Conservation (phyloP, 1,140 invertebrate genomes). For the Schmidtea mediterranea region DNA sequence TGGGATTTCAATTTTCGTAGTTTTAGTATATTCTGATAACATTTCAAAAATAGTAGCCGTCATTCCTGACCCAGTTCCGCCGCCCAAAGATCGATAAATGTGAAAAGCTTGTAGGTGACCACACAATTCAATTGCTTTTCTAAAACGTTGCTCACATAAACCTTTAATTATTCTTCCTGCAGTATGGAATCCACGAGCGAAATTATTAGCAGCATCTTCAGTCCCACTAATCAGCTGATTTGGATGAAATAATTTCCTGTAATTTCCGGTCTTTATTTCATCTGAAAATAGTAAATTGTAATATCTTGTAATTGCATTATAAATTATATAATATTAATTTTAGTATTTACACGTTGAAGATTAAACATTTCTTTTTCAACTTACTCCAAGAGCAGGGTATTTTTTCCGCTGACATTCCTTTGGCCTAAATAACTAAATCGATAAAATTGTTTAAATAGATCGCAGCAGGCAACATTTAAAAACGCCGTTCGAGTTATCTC, state of each 20-base stretch:
- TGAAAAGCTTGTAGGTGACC: slow-evolving; percentile 15
- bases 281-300: slow-evolving; percentile 18
- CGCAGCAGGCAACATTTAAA: slow-evolving; percentile 24
- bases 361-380: too few relatives aligned
- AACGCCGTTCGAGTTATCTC: slow-evolving; percentile 22
- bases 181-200: slow-evolving; percentile 34
- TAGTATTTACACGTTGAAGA: too few relatives aligned
- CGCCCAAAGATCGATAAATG: slow-evolving; percentile 21
- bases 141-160: slow-evolving; percentile 11
- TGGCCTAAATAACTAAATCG: too few relatives aligned
- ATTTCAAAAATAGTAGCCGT: not conserved
- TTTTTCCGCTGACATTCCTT: too few relatives aligned
- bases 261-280: slow-evolving; percentile 17
- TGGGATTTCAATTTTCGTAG: slow-evolving; percentile 53
- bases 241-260: slow-evolving; percentile 17
- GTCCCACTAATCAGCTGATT: slow-evolving; percentile 29
- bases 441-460: slow-evolving; percentile 13
- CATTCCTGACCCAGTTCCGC: slow-evolving; percentile 12
- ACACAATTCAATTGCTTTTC: slow-evolving; percentile 6
- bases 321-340: too few relatives aligned
- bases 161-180: slow-evolving; percentile 32
- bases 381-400: too few relatives aligned
- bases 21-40: slow-evolving; percentile 45
- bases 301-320: slow-evolving; percentile 9
- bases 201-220: slow-evolving; percentile 43